These are phyloP conservation scores for Salarias fasciatus DNA, from an alignment of 2,797 vertebrate genomes.

Conservation along the genomic window DNA sequence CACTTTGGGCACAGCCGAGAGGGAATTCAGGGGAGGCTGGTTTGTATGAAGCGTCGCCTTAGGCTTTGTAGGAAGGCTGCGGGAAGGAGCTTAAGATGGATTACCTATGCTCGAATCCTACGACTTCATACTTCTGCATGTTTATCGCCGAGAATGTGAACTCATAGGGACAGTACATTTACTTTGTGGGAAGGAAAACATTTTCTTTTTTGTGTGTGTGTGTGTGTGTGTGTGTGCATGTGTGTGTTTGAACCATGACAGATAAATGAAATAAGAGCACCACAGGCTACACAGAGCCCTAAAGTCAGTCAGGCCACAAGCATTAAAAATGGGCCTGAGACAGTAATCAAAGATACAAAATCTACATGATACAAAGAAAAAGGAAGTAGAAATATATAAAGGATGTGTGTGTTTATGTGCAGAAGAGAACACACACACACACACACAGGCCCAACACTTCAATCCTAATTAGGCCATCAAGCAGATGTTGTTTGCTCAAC, in stretches of 20 bases:
- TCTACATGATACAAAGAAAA: conserved; percentile 1
- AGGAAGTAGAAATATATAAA: conserved; percentile 33
- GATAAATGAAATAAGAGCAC: conserved; percentile 5
- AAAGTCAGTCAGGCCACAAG: conserved; percentile 9
- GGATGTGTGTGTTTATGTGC: not conserved
- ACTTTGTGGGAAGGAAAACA: conserved; percentile 3
- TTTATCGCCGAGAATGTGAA: conserved; percentile 36
- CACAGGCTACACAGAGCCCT: conserved; percentile 8
- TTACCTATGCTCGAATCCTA: conserved; percentile 52
- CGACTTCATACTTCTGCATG: conserved; percentile 39
- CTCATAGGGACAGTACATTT: conserved; percentile 19
- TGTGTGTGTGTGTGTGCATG: not conserved
- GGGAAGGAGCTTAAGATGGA: conserved; percentile 53
- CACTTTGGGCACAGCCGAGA: conserved; percentile 66
- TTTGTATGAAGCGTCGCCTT: conserved; percentile 48
- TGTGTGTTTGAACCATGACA: conserved; percentile 25
- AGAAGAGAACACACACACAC: conserved; percentile 14
- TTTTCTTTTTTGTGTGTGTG: conserved; percentile 1
- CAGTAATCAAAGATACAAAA: conserved; percentile 24
- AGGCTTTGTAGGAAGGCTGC: conserved; percentile 50
- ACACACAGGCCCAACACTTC: conserved; percentile 51
- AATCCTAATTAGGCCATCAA: conserved; percentile 63
- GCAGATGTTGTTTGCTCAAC: conserved; percentile 72
- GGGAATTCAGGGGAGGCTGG: conserved; percentile 52
- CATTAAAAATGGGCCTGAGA: conserved; percentile 10